Conservation (phyloP, 2,888 invertebrate species). For the Leucophenga maculata region DNA sequence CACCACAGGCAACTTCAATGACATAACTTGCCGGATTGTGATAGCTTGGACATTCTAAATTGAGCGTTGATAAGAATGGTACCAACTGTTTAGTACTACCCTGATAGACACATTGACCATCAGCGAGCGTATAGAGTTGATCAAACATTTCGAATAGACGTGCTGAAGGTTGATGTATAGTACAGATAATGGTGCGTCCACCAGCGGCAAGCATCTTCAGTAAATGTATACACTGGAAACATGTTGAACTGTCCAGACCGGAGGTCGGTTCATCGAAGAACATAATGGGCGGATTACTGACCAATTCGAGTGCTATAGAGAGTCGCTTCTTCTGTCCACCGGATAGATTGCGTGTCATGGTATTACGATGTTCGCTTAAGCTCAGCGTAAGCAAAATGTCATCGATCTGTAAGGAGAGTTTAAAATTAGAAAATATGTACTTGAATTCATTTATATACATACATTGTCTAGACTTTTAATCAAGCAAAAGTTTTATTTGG, state of each 20-base stretch:
- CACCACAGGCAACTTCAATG: constrained; percentile 96
- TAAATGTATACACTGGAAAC: constrained; percentile 93
- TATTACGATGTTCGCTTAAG: constrained; percentile 87
- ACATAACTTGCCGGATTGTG: constrained; percentile 98
- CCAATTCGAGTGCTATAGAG: constrained; percentile 93
- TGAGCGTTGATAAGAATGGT: constrained; percentile 84
- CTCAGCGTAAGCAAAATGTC: constrained; percentile 93
- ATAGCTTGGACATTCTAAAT: constrained; percentile 93
- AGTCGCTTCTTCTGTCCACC: constrained; percentile 96
- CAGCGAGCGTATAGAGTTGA: constrained; percentile 92
- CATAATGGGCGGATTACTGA: constrained; percentile 97
- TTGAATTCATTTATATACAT: background rate
- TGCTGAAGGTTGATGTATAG: constrained; percentile 94
- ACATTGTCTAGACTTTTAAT: no score
- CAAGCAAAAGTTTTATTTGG: no score
- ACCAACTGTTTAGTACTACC: constrained; percentile 90
- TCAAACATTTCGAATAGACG: constrained; percentile 97
- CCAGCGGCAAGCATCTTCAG: constrained; percentile 90
- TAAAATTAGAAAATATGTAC: background rate
- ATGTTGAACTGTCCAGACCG: constrained; percentile 94
- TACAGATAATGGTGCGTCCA: constrained; percentile 95
- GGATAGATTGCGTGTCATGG: constrained; percentile 92
- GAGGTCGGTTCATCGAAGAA: constrained; percentile 98
- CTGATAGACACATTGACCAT: constrained; percentile 95
- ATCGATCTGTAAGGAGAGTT: constrained; percentile 81